Percentiles rank a stretch among this genome's conserved stretches.
phyloP scores from a whole-genome alignment of 2,888 invertebrate genomes.

The Ophion ventricosus region DNA sequence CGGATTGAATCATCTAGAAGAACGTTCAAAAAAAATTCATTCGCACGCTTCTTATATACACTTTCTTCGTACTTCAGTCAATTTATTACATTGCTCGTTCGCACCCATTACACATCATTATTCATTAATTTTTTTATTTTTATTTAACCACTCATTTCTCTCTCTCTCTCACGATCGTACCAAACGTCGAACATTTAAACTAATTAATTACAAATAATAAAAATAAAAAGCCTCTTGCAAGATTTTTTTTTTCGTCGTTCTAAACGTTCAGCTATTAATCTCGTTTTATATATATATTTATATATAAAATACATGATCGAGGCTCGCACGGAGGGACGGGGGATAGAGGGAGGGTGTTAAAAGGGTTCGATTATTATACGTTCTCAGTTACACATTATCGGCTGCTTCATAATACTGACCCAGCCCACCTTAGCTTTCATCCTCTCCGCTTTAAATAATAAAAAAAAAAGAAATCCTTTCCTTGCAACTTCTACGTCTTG shows the following conservation, averaged over 20 bases:
- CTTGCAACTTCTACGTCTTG: conserved; percentile 80
- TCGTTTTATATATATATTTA: conserved; percentile 78
- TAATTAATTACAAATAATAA: conserved; percentile 81
- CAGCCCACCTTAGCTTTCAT: conserved; percentile 64
- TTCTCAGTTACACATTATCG: conserved; percentile 67
- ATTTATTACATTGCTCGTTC: conserved; percentile 67
- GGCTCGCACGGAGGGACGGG: conserved; percentile 75
- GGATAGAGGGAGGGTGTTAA: background rate
- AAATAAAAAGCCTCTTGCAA: conserved; percentile 81
- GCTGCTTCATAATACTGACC: conserved; percentile 71
- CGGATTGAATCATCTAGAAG: conserved; percentile 17
- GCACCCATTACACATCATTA: conserved; percentile 64
- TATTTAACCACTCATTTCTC: conserved; percentile 72
- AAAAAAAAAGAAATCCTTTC: conserved; percentile 73
- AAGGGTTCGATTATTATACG: conserved; percentile 74
- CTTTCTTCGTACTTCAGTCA: conserved; percentile 66
- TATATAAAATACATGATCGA: conserved; percentile 83
- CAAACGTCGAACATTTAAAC: conserved; percentile 80
- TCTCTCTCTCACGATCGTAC: conserved; percentile 78
- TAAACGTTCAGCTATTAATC: conserved; percentile 78
- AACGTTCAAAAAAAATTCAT: conserved; percentile 46
- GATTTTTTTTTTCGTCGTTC: conserved; percentile 74
- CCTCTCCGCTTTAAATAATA: conserved; percentile 78
- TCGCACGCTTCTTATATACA: conserved; percentile 52
- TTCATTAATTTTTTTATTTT: conserved; percentile 54